Conservation (phyloP, 2,797 vertebrate species). For the Falco cherrug region DNA sequence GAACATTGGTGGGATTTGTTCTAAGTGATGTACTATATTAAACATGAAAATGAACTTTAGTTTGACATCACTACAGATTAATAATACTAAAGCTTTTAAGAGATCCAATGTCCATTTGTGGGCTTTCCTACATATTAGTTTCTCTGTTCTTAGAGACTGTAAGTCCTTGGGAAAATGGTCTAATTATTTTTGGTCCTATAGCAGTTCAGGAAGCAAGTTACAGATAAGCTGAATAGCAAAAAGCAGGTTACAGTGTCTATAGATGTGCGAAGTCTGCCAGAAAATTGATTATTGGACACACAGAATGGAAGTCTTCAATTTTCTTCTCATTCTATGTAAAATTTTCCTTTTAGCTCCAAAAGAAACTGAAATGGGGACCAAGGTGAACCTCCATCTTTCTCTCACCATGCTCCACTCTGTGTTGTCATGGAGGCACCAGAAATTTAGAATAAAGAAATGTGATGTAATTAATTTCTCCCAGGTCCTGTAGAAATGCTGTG, state of each 20-base stretch:
- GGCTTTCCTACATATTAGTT: not conserved
- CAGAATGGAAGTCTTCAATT: not conserved
- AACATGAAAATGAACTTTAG: not conserved
- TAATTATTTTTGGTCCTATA: not conserved
- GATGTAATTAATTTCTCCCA: not conserved
- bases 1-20: not conserved
- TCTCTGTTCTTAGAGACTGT: not conserved
- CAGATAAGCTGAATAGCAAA: not conserved
- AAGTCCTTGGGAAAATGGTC: not conserved
- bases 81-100: not conserved
- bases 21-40: not conserved
- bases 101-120: not conserved
- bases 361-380: not conserved
- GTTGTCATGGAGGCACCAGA: not conserved
- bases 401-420: not conserved
- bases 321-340: not conserved
- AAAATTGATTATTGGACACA: not conserved
- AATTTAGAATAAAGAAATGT: not conserved
- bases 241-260: not conserved
- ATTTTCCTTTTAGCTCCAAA: not conserved
- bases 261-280: not conserved
- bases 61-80: not conserved
- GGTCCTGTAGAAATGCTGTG: not conserved
- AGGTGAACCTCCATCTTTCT: not conserved
- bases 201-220: not conserved